Evolutionary conservation across 2,888 invertebrate genomes (phyloP), one percentile per base, ranked within the genome.

Genomic region (Beris morrisii): DNA sequence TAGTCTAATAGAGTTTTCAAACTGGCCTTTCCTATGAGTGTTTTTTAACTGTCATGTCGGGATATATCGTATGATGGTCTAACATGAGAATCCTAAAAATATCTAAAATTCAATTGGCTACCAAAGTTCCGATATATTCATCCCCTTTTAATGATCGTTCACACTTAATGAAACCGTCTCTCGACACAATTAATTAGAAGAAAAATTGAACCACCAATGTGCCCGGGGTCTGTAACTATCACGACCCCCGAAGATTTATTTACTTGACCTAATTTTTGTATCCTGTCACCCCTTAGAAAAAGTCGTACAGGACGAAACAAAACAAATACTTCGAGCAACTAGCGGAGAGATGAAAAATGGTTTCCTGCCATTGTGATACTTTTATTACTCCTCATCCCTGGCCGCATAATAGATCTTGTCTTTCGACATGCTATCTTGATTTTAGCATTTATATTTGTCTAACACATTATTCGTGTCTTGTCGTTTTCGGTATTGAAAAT

Each of bases 241-340:
- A 31, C 52, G 65, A 67, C 67, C 67, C 48, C 54, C 15, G 38
- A 5, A 69, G 68, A 71, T 71, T 71, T 71, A 71, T 72, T 72
- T 70, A 70, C 69, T 69, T 72, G 72, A 72, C 72, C 72, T 69
- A 71, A 68, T 71, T 71, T 70, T 53, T 63, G 31, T 61, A 50
- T 7, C 13, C 45, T 57, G 7, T 28, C 55, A 55, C 45, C 45
- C 55, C 13, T 22, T 11, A 15, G n/a, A 13, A 38, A 28, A 43
- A 53, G 13, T 3, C 48, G n/a, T 11, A 22, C n/a, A 59, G n/a
- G 45, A 48, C 22, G 31, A 59, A 46, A 59, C 48, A 50, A 50
- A 59, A 50, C 32, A 59, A 59, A 53, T 53, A 63, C 22, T 52
- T 63, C 9, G 7, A n/a, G 28, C 7, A 43, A 63, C 53, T 38